Evolutionary conservation across 1,140 invertebrate genomes (phyloP), one percentile per base, ranked within the genome.

Genomic region (Trachelipus rathkii): DNA sequence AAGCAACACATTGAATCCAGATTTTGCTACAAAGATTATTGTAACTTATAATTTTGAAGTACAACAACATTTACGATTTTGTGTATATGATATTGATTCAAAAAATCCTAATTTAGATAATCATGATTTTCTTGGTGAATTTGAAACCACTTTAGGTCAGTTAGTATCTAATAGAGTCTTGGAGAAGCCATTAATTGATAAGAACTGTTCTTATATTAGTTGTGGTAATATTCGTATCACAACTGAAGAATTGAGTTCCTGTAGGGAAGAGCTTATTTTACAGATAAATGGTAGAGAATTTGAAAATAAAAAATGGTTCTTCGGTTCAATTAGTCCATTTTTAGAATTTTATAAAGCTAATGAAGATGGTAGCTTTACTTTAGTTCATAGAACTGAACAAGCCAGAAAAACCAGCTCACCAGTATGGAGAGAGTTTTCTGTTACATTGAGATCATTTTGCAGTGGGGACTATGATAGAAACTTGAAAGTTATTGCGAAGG

Each of bases 381-480:
- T 86, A 60, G 87, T 85, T 67, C 82, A 88, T 79, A 83, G 86
- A 82, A 87, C 87, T 44, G 88, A 89, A 83, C 85, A 87, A 6
- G 86, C 88, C 6, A 88, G 87, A 74, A 85, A 85, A 23, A 89
- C 85, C 7, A 82, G 88, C 68, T 87, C 88, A 83, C 89, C 89
- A 21, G 84, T 83, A 11, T 90, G 89, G 89, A 85, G 85, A 80
- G 84, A 86, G 13, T 88, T 90, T 81, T 84, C 84, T n/a, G 83
- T 89, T n/a, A 83, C 86, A 44, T 83, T 89, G 0, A 82, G 87
- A 46, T 83, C 85, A 7, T 81, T 91, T 11, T 90, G 89, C 82
- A 88, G 88, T 83, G 89, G 88, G 11, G 89, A 91, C 82, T 85
- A 87, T 81, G 87, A 90, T 74, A 85, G 89, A 0, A 84, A 79